Conservation (phyloP, 2,113 vertebrate species). For the Hydrochoerus hydrochaeris region DNA sequence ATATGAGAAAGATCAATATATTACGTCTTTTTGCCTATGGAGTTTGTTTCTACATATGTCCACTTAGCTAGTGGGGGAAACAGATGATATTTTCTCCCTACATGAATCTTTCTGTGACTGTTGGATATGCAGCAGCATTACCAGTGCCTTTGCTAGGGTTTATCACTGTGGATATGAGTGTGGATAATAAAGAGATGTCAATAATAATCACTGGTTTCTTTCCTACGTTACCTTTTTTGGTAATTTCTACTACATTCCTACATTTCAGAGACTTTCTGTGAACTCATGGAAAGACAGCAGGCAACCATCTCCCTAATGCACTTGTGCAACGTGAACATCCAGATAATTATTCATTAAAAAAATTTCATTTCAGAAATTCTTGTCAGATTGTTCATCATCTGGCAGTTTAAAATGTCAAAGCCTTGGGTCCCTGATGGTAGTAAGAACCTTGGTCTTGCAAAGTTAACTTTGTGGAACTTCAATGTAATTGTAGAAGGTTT, state of each 20-base stretch:
- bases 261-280: background rate
- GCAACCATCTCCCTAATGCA: background rate
- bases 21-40: background rate
- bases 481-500: background rate
- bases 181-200: background rate
- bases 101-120: background rate
- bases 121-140: background rate
- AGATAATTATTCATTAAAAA: background rate
- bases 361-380: background rate
- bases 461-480: background rate
- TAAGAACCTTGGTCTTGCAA: background rate
- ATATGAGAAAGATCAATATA: background rate
- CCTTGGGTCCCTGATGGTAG: background rate
- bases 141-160: background rate
- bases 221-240: background rate
- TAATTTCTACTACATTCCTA: background rate
- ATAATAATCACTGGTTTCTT: background rate
- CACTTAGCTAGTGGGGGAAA: background rate
- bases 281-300: background rate
- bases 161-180: background rate
- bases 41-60: background rate
- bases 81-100: background rate
- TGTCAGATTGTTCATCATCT: background rate
- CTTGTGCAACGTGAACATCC: background rate
- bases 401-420: background rate